Evolutionary conservation across 2,113 vertebrate species (phyloP), one percentile per base, ranked within the genome.

Genomic region (Platichthys stellatus): DNA sequence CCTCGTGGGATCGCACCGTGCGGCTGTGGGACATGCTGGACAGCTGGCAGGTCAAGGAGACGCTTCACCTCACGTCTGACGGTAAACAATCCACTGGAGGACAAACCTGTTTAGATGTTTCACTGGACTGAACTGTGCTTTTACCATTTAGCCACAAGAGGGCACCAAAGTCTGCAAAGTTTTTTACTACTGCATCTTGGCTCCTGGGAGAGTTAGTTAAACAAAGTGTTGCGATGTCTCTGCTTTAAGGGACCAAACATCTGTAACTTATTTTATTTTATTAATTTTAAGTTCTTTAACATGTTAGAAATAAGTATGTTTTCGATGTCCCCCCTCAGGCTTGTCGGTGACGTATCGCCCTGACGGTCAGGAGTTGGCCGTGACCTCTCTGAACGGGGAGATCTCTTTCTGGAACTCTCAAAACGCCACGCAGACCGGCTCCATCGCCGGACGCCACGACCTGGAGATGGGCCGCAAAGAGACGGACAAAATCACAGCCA

Each of bases 1-100:
- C 91, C 5, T 99, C 97, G n/a, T 99, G 98, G 98, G 98, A 99
- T 80, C 94, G 93, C 64, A 99, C 97, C 0, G 93, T 98, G 53
- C 94, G 95, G 3, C 90, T 99, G 57, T 99, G 98, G 98, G 96
- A 99, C 93, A 97, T 99, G 97, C 77, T 91, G n/a, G 96, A 99
- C 93, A 99, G 97, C 93, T 99, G 97, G 97, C 95, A 96, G 79
- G 96, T 96, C 72, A 98, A 96, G 54, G 97, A 99, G 81, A 97
- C 96, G 0, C 92, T 99, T 1, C 62, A 71, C 3, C 75, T 99
- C 62, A 94, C 90, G 38, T 95, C 97, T 0, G 97, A 99, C 2
- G 98, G 98, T 98, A 92, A 92, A 62, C 18, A 20, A 31, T 1
- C 31, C 6, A 7, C 31, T 31, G 31, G 6, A 40, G 2, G 14